Evolutionary conservation across 2,888 invertebrate genomes (phyloP).

Genomic region (Hipparchia semele): DNA sequence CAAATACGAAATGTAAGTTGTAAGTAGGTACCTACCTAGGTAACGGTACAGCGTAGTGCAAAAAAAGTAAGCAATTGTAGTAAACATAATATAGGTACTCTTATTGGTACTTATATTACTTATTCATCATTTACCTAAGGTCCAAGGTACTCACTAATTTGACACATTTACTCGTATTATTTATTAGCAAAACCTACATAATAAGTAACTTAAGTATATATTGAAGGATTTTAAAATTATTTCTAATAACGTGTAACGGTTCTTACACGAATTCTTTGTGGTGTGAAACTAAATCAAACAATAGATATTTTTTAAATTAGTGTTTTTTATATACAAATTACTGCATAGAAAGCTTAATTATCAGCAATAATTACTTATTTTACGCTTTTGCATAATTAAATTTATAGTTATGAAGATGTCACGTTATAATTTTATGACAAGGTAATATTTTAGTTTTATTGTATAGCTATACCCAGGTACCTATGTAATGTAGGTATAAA

Average conservation of each 20-base stretch:
- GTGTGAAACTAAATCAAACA: slow-evolving; percentile 23
- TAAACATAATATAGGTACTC: too few species aligned
- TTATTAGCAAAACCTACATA: too few species aligned
- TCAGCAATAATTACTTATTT: not conserved
- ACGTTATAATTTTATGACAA: slow-evolving; percentile 5
- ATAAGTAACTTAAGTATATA: too few species aligned
- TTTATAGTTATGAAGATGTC: slow-evolving; percentile 7
- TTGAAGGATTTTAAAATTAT: not conserved
- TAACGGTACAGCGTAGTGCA: too few species aligned
- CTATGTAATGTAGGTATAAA: too few species aligned
- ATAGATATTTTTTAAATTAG: slow-evolving; percentile 3
- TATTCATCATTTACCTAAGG: too few species aligned
- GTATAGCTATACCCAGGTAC: not conserved
- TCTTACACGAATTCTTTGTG: not conserved
- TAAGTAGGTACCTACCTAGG: too few species aligned
- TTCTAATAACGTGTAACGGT: not conserved
- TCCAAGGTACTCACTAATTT: too few species aligned
- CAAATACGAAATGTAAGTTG: too few species aligned
- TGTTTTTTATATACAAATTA: not conserved
- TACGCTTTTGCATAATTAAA: not conserved
- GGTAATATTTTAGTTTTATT: not conserved
- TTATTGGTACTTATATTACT: too few species aligned
- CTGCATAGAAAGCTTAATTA: slow-evolving; percentile 6
- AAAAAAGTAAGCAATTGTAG: too few species aligned
- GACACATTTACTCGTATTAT: too few species aligned